A percentile compares a stretch with the other conserved stretches of the same genome.
These are phyloP conservation scores for Drosophila jambulina DNA, from an alignment of 1,140 invertebrate genomes.

Conservation along the genomic window DNA sequence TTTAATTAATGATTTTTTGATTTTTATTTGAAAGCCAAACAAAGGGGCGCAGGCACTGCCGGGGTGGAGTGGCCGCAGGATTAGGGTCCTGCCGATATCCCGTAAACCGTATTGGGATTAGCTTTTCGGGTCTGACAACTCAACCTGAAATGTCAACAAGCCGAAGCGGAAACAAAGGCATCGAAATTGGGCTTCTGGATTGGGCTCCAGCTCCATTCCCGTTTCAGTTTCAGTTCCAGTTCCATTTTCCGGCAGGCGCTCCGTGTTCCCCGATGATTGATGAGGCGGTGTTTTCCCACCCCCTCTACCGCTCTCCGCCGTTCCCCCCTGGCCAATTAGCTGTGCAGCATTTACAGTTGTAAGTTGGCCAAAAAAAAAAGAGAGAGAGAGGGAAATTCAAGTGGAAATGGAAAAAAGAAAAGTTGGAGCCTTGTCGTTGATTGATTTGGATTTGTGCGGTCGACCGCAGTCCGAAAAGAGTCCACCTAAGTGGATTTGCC, in stretches of 20 bases:
- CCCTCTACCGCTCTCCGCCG: neutral
- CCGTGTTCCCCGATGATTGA: slow-evolving; percentile 52
- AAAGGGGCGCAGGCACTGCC: neutral
- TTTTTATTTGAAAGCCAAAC: slow-evolving; percentile 51
- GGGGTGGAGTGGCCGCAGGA: neutral
- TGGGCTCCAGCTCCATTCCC: slow-evolving; percentile 1
- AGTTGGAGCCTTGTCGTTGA: slow-evolving; percentile 48
- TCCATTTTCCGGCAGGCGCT: slow-evolving; percentile 29
- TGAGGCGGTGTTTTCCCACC: slow-evolving; percentile 17
- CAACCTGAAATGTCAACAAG: slow-evolving; percentile 53
- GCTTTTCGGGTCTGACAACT: slow-evolving; percentile 24
- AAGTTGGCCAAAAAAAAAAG: slow-evolving; percentile 18
- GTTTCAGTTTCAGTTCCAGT: slow-evolving; percentile 12
- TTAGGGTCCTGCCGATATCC: neutral
- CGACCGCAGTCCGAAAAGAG: slow-evolving; percentile 38
- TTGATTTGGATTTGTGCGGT: slow-evolving; percentile 60
- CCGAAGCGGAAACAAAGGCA: slow-evolving; percentile 18
- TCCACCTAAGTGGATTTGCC: slow-evolving; percentile 56
- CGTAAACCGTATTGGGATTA: slow-evolving; percentile 8
- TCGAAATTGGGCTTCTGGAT: neutral
- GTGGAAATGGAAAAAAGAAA: slow-evolving; percentile 16
- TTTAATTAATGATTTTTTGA: slow-evolving; percentile 76
- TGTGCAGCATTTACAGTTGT: slow-evolving; percentile 61
- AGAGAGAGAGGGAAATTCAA: neutral
- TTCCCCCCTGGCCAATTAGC: slow-evolving; percentile 48